Percentiles rank a stretch among this genome's conserved stretches.
These are phyloP conservation scores for Leucozona laternaria DNA, from an alignment of 2,888 invertebrate species.

Conservation along the genomic window DNA sequence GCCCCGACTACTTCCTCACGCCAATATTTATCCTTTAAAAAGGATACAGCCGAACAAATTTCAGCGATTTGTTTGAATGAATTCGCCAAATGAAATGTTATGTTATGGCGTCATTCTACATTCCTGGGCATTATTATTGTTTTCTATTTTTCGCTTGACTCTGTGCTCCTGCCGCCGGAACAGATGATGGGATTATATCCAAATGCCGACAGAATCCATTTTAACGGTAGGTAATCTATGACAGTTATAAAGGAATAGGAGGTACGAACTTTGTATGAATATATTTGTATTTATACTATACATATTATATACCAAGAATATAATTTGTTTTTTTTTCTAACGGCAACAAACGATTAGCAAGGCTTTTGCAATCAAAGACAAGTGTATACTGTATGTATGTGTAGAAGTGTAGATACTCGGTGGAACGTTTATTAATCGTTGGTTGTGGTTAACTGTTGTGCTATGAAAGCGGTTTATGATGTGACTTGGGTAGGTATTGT, in stretches of 20 bases:
- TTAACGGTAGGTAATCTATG: slow-evolving; percentile 65
- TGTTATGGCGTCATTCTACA: slow-evolving; percentile 73
- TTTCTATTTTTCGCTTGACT: slow-evolving; percentile 61
- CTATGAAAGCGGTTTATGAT: slow-evolving; percentile 22
- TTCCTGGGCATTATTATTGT: slow-evolving; percentile 71
- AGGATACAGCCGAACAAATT: slow-evolving; percentile 57
- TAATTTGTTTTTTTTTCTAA: neutral
- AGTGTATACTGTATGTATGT: neutral
- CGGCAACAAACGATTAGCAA: slow-evolving; percentile 51
- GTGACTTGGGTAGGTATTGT: slow-evolving; percentile 13
- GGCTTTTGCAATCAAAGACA: slow-evolving; percentile 45
- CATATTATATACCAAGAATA: neutral
- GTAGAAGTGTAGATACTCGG: neutral
- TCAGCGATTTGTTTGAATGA: slow-evolving; percentile 73
- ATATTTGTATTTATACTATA: neutral
- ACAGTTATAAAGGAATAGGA: slow-evolving; percentile 41
- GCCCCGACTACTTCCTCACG: slow-evolving; percentile 2
- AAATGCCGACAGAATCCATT: slow-evolving; percentile 58
- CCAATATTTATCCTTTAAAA: slow-evolving; percentile 25
- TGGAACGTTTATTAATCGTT: slow-evolving; percentile 50
- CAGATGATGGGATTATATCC: slow-evolving; percentile 57
- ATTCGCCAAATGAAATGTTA: slow-evolving; percentile 73
- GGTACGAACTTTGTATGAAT: slow-evolving; percentile 44
- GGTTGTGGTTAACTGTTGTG: slow-evolving; percentile 23
- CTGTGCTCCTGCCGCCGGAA: slow-evolving; percentile 15